Evolutionary conservation across 1,140 invertebrate species (phyloP).

Genomic region (Anastrepha obliqua): DNA sequence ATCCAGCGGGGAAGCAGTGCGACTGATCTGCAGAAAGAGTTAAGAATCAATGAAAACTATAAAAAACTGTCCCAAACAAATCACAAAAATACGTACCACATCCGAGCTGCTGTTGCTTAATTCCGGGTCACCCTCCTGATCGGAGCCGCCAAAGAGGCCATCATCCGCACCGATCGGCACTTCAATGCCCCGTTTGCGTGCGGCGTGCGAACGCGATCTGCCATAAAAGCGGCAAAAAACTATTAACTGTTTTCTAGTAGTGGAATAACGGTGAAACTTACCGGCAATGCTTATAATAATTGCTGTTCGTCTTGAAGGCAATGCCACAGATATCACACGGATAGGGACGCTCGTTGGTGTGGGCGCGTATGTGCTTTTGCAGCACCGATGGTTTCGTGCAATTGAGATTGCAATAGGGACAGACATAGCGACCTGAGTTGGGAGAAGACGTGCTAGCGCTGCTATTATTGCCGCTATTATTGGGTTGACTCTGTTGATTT

Average conservation of each 20-base stretch:
- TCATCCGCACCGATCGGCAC: conserved; percentile 76
- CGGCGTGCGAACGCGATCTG: conserved; percentile 85
- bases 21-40: conserved; percentile 63
- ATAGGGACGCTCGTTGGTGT: conserved; percentile 94
- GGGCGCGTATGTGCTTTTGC: conserved; percentile 93
- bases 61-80: neutral
- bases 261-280: conserved; percentile 54
- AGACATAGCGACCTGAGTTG: conserved; percentile 81
- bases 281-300: conserved; percentile 92
- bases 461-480: conserved; percentile 2
- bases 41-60: neutral
- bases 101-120: conserved; percentile 72
- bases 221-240: neutral
- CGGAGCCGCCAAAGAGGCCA: conserved; percentile 76
- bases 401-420: conserved; percentile 89
- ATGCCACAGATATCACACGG: conserved; percentile 92
- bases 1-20: conserved; percentile 68
- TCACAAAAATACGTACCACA: conserved; percentile 61
- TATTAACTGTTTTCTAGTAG: neutral
- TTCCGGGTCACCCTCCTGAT: conserved; percentile 72
- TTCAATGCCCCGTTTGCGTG: conserved; percentile 80
- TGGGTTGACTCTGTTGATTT: conserved; percentile 6
- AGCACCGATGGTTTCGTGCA: conserved; percentile 96
- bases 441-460: neutral
- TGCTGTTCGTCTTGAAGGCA: conserved; percentile 95